phyloP scores from a whole-genome alignment of 37 sponge, comb jelly and placozoan genomes.

The Eunapius fragilis region DNA sequence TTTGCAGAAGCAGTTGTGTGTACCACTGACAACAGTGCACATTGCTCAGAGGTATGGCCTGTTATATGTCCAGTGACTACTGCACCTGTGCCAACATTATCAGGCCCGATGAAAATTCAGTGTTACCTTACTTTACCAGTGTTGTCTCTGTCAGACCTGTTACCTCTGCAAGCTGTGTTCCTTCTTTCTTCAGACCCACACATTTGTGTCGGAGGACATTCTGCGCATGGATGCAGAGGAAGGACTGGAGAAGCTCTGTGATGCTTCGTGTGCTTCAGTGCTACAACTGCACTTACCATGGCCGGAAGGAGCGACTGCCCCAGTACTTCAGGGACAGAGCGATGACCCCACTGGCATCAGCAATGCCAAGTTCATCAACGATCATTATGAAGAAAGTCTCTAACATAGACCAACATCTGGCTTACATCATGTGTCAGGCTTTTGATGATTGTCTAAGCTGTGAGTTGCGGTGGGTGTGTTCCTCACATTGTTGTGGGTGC shows the following conservation, averaged over 20 bases:
- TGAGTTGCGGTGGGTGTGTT: too few species aligned
- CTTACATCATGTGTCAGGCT: slow-evolving; percentile 82
- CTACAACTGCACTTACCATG: slow-evolving; percentile 58
- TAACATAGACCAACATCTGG: slow-evolving; percentile 84
- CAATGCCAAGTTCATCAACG: slow-evolving; percentile 71
- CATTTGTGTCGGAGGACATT: slow-evolving; percentile 88
- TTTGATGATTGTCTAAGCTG: slow-evolving; percentile 94
- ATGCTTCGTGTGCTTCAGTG: slow-evolving; percentile 69
- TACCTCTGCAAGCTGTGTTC: too few species aligned
- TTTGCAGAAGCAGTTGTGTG: too few species aligned
- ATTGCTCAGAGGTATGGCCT: too few species aligned
- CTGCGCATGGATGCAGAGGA: slow-evolving; percentile 91
- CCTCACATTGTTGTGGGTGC: too few species aligned
- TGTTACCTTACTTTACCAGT: too few species aligned
- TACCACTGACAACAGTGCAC: too few species aligned
- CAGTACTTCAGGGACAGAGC: slow-evolving; percentile 82
- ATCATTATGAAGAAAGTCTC: slow-evolving; percentile 73
- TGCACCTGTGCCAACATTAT: too few species aligned
- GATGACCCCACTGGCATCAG: slow-evolving; percentile 85
- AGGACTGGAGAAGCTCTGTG: slow-evolving; percentile 78
- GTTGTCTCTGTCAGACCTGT: too few species aligned
- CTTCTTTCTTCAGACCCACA: slow-evolving; percentile 45
- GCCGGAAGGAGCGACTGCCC: slow-evolving; percentile 49
- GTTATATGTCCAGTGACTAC: too few species aligned
- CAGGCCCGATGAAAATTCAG: too few species aligned